phyloP scores from a whole-genome alignment of 1,140 invertebrate species.

The Zeugodacus cucurbitae region DNA sequence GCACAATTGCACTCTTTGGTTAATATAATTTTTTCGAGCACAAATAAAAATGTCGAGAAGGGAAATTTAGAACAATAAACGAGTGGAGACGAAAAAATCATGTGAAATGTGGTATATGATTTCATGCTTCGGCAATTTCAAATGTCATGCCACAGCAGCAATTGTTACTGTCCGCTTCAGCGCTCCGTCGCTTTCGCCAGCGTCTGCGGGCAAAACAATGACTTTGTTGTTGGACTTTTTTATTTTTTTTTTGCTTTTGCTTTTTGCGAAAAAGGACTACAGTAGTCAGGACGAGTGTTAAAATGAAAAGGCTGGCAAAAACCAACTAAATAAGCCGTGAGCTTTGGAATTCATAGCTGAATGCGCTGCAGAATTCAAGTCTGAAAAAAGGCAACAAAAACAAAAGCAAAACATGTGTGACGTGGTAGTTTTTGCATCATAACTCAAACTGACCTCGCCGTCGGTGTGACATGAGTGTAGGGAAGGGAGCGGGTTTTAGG shows the following conservation, averaged over 20 bases:
- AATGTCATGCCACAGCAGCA: slow-evolving; percentile 27
- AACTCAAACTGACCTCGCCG: neutral
- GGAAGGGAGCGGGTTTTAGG: neutral
- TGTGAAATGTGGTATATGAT: slow-evolving; percentile 27
- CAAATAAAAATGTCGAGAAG: slow-evolving; percentile 1
- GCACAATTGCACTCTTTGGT: neutral
- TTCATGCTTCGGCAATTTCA: slow-evolving; percentile 23
- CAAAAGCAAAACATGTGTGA: neutral
- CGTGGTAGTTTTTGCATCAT: slow-evolving; percentile 3
- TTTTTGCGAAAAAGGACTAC: neutral
- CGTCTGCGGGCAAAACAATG: neutral
- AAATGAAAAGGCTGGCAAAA: slow-evolving; percentile 16
- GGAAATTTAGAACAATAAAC: slow-evolving; percentile 2
- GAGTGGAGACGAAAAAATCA: neutral
- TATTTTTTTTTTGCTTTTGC: neutral
- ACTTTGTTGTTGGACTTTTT: neutral
- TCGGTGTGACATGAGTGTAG: neutral
- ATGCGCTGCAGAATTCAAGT: neutral
- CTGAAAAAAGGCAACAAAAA: neutral
- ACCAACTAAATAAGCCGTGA: neutral
- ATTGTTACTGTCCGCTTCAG: neutral
- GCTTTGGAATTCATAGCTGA: slow-evolving; percentile 20
- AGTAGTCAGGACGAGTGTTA: neutral
- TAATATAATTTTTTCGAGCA: neutral
- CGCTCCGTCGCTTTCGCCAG: neutral